Evolutionary conservation across 2,113 vertebrate genomes (phyloP).

Genomic region (Platichthys flesus): DNA sequence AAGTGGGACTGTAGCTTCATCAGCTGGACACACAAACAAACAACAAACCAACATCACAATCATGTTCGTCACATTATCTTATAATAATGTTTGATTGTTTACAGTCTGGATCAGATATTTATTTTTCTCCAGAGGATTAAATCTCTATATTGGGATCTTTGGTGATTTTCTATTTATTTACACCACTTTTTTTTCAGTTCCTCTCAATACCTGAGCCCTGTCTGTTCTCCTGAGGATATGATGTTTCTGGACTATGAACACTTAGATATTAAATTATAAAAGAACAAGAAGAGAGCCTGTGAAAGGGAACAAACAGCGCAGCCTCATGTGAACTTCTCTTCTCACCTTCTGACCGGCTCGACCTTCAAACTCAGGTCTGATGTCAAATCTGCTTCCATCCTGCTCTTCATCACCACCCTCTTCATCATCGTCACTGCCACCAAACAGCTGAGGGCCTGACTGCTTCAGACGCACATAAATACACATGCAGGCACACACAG

Average conservation of each 20-base stretch:
- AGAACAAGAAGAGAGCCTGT: not conserved
- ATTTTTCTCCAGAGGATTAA: not conserved
- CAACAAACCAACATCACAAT: constrained; percentile 1
- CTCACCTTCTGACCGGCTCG: constrained; percentile 92
- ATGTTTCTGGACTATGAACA: too few species aligned
- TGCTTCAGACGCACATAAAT: constrained; percentile 38
- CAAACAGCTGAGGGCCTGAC: constrained; percentile 83
- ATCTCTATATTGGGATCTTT: not conserved
- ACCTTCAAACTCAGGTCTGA: constrained; percentile 95
- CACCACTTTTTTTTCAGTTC: not conserved
- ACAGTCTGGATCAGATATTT: not conserved
- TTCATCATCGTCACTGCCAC: constrained; percentile 87
- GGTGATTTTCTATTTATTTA: not conserved
- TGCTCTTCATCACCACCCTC: constrained; percentile 77
- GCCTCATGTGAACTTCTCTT: accelerated
- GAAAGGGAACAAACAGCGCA: not conserved
- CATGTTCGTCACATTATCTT: not conserved
- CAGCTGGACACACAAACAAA: constrained; percentile 80
- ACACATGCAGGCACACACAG: not conserved
- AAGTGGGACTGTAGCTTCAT: constrained; percentile 91
- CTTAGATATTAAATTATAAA: not conserved
- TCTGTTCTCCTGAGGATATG: not conserved
- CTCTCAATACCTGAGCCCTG: not conserved
- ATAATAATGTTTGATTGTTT: too few species aligned
- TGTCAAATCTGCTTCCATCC: constrained; percentile 82